Conservation (phyloP, 2,888 invertebrate species). For the Aromia moschata region DNA sequence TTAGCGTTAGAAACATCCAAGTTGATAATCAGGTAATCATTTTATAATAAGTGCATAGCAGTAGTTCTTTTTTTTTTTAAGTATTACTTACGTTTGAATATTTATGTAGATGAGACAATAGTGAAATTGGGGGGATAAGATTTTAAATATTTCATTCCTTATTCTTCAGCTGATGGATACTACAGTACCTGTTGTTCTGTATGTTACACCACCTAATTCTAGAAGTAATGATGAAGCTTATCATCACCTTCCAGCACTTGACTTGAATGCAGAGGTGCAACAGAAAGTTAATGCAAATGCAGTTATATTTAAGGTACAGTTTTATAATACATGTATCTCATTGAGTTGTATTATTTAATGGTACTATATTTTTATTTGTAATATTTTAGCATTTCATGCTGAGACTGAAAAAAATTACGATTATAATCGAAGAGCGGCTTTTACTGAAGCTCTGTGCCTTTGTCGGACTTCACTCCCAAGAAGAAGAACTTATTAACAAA, state of each 20-base stretch:
- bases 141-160: too few species aligned
- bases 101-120: too few species aligned
- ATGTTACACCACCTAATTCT: conserved; percentile 69
- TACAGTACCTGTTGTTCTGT: conserved; percentile 84
- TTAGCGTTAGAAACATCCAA: conserved; percentile 83
- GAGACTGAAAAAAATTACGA: conserved; percentile 81
- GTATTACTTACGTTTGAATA: too few species aligned
- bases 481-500: conserved; percentile 64
- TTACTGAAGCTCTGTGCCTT: conserved; percentile 77
- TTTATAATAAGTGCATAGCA: conserved; percentile 3
- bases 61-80: not conserved
- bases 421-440: conserved; percentile 88
- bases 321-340: not conserved
- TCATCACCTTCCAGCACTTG: conserved; percentile 76
- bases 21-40: conserved; percentile 78
- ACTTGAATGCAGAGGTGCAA: conserved; percentile 78
- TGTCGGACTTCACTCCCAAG: conserved; percentile 65
- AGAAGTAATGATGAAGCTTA: conserved; percentile 64
- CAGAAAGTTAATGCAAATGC: conserved; percentile 76
- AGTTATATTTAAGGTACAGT: conserved; percentile 79
- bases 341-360: conserved; percentile 8
- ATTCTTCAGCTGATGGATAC: conserved; percentile 80
- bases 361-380: too few species aligned
- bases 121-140: too few species aligned
- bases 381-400: conserved; percentile 77